Percentiles rank a stretch among this genome's conserved stretches.
Evolutionary conservation across 2,888 invertebrate species (phyloP).

Genomic region (Agrilus mali): DNA sequence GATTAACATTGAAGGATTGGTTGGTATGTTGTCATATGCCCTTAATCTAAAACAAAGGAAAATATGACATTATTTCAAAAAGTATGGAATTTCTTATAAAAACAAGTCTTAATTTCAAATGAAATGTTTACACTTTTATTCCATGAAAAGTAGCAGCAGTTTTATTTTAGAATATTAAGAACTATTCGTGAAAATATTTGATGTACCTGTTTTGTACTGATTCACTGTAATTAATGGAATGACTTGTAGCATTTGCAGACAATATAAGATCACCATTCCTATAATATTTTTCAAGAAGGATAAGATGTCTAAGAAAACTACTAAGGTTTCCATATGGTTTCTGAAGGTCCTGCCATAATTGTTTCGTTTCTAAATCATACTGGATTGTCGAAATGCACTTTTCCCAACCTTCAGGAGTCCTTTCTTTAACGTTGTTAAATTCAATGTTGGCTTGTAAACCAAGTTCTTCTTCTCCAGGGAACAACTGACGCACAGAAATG

Average conservation of each 20-base stretch:
- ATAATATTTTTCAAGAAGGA: constrained; percentile 72
- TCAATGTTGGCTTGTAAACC: constrained; percentile 64
- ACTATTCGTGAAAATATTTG: constrained; percentile 10
- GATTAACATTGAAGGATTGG: not conserved
- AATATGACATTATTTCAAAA: too few relatives aligned
- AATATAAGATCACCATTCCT: constrained; percentile 64
- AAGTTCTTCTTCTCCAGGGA: constrained; percentile 75
- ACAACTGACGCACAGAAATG: constrained; percentile 68
- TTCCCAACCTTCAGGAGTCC: constrained; percentile 76
- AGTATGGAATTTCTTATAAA: too few relatives aligned
- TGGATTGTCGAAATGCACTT: constrained; percentile 67
- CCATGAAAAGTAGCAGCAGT: too few relatives aligned
- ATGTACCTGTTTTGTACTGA: constrained; percentile 51
- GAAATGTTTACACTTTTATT: too few relatives aligned
- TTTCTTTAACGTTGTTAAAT: constrained; percentile 55
- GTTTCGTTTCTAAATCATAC: constrained; percentile 70
- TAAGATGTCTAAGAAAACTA: constrained; percentile 69
- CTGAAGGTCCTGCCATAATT: constrained; percentile 69
- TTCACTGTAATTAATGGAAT: constrained; percentile 65
- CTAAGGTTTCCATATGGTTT: constrained; percentile 81
- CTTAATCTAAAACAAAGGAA: constrained; percentile 37
- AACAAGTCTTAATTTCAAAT: too few relatives aligned
- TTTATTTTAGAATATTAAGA: too few relatives aligned
- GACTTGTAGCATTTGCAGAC: constrained; percentile 58
- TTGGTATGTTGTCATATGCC: constrained; percentile 56